A percentile compares a stretch with the other conserved stretches of the same genome.
Evolutionary conservation across 1,140 invertebrate genomes (phyloP).

Genomic region (Pseudachorutes palmiensis): DNA sequence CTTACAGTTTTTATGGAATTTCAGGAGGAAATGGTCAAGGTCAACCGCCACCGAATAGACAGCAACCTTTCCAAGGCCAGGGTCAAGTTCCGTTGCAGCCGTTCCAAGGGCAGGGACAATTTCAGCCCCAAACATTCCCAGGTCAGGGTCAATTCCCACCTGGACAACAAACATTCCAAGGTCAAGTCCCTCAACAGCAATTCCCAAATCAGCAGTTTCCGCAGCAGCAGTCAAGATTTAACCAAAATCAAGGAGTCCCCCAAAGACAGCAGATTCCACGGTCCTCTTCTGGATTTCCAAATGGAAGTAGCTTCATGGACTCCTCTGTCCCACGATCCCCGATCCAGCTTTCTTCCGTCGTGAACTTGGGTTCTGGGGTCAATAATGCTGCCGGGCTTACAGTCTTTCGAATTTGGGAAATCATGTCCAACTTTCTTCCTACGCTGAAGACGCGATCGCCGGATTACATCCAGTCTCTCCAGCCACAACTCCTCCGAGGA

Average conservation of each 20-base stretch:
- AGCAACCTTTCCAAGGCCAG: neutral
- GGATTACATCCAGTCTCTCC: slow-evolving; percentile 32
- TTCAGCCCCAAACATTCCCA: neutral
- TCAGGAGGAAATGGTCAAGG: too few relatives aligned
- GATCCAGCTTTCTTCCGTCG: neutral
- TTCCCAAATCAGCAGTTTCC: neutral
- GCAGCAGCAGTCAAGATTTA: neutral
- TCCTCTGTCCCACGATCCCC: neutral
- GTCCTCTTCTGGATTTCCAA: neutral
- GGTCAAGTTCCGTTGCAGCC: neutral
- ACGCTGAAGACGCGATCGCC: neutral
- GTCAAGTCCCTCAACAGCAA: neutral
- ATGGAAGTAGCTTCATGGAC: neutral
- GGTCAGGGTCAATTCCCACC: neutral
- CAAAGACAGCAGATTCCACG: neutral
- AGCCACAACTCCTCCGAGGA: slow-evolving; percentile 31
- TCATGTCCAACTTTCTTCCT: neutral
- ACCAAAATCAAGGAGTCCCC: neutral
- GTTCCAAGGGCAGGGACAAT: neutral
- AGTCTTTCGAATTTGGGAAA: neutral
- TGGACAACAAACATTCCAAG: neutral
- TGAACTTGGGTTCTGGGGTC: neutral
- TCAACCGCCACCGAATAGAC: neutral
- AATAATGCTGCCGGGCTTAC: neutral
- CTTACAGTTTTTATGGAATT: too few relatives aligned